These are phyloP conservation scores for Xenus cinereus DNA, from an alignment of 2,113 vertebrate species.

Conservation along the genomic window DNA sequence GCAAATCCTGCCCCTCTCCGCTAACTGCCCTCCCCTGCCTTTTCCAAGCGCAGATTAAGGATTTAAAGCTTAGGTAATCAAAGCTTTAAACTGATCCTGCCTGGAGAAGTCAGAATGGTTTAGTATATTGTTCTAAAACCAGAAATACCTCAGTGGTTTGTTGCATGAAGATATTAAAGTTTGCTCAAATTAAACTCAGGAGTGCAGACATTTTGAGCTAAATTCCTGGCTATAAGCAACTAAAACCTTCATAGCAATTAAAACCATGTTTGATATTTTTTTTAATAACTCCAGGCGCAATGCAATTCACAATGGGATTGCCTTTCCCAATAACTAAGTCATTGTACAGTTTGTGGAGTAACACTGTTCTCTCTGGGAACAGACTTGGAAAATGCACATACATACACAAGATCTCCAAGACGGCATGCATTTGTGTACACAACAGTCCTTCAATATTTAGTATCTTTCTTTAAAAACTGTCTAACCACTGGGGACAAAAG, in stretches of 20 bases:
- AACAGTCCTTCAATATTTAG: neutral
- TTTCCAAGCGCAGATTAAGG: slow-evolving; percentile 11
- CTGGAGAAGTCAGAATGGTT: slow-evolving; percentile 3
- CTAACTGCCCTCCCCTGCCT: neutral
- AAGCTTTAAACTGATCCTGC: slow-evolving; percentile 44
- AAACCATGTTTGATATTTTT: neutral
- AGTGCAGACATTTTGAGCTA: neutral
- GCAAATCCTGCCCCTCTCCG: neutral
- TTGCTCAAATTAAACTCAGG: slow-evolving; percentile 31
- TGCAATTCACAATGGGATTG: neutral
- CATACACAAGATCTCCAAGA: neutral
- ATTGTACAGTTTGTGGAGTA: neutral
- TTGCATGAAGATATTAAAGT: slow-evolving; percentile 45
- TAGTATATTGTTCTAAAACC: slow-evolving; percentile 12
- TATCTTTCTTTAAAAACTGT: neutral
- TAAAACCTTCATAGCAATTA: slow-evolving; percentile 11
- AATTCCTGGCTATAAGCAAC: slow-evolving; percentile 17
- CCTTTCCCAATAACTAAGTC: neutral
- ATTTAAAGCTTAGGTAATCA: slow-evolving; percentile 49
- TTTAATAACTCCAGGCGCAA: neutral
- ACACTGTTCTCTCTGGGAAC: neutral
- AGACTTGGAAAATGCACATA: neutral
- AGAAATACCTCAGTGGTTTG: slow-evolving; percentile 17
- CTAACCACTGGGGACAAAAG: neutral
- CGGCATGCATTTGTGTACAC: neutral